phyloP scores from a whole-genome alignment of 2,888 invertebrate species.

The Hesperia comma region DNA sequence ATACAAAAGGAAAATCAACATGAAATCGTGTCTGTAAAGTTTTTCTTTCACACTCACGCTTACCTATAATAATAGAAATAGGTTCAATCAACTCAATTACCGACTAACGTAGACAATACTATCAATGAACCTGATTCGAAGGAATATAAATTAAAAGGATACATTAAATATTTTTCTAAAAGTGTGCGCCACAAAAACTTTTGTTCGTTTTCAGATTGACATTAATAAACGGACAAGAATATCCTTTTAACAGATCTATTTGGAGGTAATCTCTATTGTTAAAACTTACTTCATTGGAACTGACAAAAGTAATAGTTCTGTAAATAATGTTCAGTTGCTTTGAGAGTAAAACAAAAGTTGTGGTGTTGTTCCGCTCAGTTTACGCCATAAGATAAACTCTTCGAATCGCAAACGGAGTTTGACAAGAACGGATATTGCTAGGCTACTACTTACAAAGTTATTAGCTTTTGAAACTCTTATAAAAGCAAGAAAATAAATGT shows the following conservation, averaged over 20 bases:
- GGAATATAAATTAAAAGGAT: too few relatives aligned
- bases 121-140: too few relatives aligned
- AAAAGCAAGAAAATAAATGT: too few relatives aligned
- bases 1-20: too few relatives aligned
- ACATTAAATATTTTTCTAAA: not conserved
- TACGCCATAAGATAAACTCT: conserved; percentile 19
- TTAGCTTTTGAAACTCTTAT: not conserved
- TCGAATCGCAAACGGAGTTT: conserved; percentile 28
- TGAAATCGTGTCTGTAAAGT: too few relatives aligned
- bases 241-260: conserved; percentile 6
- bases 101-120: too few relatives aligned
- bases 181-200: not conserved
- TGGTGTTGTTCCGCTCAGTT: conserved; percentile 14
- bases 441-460: conserved; percentile 4
- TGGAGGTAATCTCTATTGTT: not conserved
- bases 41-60: too few relatives aligned
- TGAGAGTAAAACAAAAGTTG: conserved; percentile 28
- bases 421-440: conserved; percentile 16
- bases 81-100: too few relatives aligned
- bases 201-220: not conserved
- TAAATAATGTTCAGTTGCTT: conserved; percentile 28
- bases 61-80: too few relatives aligned
- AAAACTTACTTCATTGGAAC: conserved; percentile 17
- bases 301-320: conserved; percentile 27
- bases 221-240: not conserved